Evolutionary conservation across 2,888 invertebrate species (phyloP).

Genomic region (Apodemia zela): DNA sequence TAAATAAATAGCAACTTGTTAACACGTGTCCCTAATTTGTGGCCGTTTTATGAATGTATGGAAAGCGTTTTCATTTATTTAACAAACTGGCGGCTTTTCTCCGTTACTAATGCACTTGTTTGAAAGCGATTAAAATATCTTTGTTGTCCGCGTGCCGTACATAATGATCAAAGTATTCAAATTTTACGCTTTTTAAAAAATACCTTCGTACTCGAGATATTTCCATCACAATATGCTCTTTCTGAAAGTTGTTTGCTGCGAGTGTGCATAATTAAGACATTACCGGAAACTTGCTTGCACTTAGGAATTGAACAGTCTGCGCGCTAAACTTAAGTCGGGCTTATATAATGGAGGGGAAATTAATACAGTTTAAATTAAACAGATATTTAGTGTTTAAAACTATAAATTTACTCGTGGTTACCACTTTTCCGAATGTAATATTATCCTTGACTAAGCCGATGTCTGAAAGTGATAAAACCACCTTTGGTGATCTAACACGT

Average conservation of each 20-base stretch:
- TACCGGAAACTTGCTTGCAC: slow-evolving; percentile 7
- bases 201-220: slow-evolving; percentile 44
- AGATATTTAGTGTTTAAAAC: too few species aligned
- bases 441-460: too few species aligned
- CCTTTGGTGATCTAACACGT: too few species aligned
- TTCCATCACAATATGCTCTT: slow-evolving; percentile 35
- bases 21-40: slow-evolving; percentile 46
- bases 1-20: slow-evolving; percentile 56
- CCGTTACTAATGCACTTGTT: slow-evolving; percentile 65
- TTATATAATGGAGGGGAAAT: background rate
- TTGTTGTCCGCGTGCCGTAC: slow-evolving; percentile 48
- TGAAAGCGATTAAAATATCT: slow-evolving; percentile 54
- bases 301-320: background rate
- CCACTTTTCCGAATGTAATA: too few species aligned
- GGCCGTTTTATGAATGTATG: slow-evolving; percentile 37
- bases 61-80: slow-evolving; percentile 65
- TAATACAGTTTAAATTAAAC: background rate
- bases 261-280: slow-evolving; percentile 14
- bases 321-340: background rate
- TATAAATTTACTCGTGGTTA: too few species aligned
- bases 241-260: background rate
- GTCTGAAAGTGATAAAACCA: too few species aligned
- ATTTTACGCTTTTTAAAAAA: slow-evolving; percentile 54
- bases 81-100: slow-evolving; percentile 59
- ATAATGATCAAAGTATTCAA: slow-evolving; percentile 44